Evolutionary conservation across 2,113 vertebrate genomes (phyloP).

Genomic region (Coptodon rendalli): DNA sequence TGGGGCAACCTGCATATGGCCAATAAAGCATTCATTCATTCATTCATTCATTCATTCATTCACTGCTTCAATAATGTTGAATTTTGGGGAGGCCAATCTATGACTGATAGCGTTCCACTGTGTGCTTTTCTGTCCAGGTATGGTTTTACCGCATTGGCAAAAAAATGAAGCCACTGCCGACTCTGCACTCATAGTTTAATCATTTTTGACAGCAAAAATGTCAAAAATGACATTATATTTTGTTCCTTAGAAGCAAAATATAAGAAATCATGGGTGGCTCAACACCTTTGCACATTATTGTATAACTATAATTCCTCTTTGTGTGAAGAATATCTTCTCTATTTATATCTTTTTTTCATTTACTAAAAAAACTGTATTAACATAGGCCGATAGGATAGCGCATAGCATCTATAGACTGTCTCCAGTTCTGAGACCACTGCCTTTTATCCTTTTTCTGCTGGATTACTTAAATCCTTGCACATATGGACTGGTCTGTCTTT

Average conservation of each 20-base stretch:
- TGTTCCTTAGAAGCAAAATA: neutral
- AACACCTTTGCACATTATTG: neutral
- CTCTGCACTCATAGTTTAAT: neutral
- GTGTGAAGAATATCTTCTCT: neutral
- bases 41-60: too few species aligned
- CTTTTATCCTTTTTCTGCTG: neutral
- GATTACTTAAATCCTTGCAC: neutral
- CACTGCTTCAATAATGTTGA: neutral
- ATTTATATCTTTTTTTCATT: neutral
- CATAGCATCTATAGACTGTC: neutral
- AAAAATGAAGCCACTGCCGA: neutral
- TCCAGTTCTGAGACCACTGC: neutral
- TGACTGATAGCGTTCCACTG: neutral
- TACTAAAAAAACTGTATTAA: neutral
- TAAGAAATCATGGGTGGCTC: neutral
- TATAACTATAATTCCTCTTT: neutral
- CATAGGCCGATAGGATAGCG: neutral
- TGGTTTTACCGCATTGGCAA: neutral
- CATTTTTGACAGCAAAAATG: neutral
- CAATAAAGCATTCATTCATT: too few species aligned
- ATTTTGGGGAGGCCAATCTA: neutral
- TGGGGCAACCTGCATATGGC: too few species aligned
- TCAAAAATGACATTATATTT: neutral
- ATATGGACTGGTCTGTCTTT: neutral
- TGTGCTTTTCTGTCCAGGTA: neutral